These are phyloP conservation scores for Manacus vitellinus DNA, from an alignment of 2,113 vertebrate genomes.

Conservation along the genomic window DNA sequence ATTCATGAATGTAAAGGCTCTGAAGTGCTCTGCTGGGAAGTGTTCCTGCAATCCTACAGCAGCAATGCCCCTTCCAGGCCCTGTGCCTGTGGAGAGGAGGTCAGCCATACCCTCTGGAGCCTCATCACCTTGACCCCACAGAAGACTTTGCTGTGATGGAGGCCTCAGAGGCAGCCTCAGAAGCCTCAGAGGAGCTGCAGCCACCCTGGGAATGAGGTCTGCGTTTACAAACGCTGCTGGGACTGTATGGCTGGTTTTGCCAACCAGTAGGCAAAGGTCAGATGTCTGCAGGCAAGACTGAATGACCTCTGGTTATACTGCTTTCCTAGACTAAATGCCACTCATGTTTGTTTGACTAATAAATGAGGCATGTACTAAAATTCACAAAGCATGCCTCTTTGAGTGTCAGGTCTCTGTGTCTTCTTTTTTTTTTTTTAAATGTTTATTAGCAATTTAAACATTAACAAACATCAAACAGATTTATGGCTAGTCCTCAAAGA, in stretches of 20 bases:
- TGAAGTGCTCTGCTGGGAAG: not conserved
- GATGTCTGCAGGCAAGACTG: not conserved
- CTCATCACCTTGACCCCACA: not conserved
- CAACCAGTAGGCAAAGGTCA: too few relatives aligned
- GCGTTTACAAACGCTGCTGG: not conserved
- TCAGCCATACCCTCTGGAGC: not conserved
- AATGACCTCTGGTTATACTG: not conserved
- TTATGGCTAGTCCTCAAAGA: not conserved
- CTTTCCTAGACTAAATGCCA: not conserved
- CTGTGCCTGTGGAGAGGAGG: not conserved
- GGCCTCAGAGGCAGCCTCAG: too few relatives aligned
- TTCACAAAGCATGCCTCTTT: not conserved
- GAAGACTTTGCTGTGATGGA: not conserved
- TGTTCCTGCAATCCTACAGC: not conserved
- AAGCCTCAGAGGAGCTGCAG: not conserved
- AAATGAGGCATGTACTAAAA: not conserved
- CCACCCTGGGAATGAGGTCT: not conserved
- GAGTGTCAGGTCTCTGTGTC: not conserved
- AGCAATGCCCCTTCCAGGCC: not conserved
- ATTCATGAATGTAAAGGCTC: not conserved
- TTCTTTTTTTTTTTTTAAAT: not conserved
- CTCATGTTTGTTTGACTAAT: not conserved
- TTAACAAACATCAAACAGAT: not conserved
- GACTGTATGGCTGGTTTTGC: not conserved
- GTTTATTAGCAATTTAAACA: not conserved